Base-by-base conservation (phyloP, 2,888 invertebrate species). In the Malacosoma neustria region DNA sequence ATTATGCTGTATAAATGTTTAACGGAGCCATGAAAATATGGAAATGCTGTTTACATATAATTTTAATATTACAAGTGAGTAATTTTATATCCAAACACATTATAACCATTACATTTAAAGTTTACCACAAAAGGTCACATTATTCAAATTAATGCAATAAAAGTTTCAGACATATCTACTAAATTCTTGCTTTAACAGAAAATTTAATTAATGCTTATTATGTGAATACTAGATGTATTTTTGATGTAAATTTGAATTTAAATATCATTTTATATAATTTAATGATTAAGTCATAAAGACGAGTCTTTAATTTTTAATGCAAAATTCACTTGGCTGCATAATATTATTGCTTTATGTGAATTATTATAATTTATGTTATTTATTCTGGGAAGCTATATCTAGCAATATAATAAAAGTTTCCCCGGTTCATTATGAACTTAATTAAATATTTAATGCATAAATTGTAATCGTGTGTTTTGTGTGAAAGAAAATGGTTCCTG, bases 341-440 rank as follows among this genome's bases (percentile, higher is more conserved):
- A 22, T 22, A 22, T 5, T 22, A 22, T 22, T 22, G 13, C 15
- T 39, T 42, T 29, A 39, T 42, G 30, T 29, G 30, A 14, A 14
- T 34, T 35, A 34, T 15, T 14, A 32, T 29, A 22, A 22, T 22
- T 22, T 22, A 22, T 35, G 33, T n/a, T n/a, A n/a, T n/a, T n/a
- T n/a, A n/a, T n/a, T n/a, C n/a, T n/a, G n/a, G n/a, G n/a, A n/a
- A n/a, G n/a, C n/a, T n/a, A n/a, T n/a, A n/a, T n/a, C n/a, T n/a
- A n/a, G n/a, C n/a, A n/a, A n/a, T n/a, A n/a, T n/a, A n/a, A 4
- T 22, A 22, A 7, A 7, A 2, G 9, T 22, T 3, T 22, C 5
- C 9, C 22, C 2, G 4, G 22, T 22, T 22, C 5, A 22, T 22
- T 22, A 22, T 22, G 5, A 22, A 22, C 5, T 2, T 22, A 22